These are phyloP conservation scores for Furcifer pardalis DNA, from an alignment of 2,797 vertebrate species.

Conservation along the genomic window DNA sequence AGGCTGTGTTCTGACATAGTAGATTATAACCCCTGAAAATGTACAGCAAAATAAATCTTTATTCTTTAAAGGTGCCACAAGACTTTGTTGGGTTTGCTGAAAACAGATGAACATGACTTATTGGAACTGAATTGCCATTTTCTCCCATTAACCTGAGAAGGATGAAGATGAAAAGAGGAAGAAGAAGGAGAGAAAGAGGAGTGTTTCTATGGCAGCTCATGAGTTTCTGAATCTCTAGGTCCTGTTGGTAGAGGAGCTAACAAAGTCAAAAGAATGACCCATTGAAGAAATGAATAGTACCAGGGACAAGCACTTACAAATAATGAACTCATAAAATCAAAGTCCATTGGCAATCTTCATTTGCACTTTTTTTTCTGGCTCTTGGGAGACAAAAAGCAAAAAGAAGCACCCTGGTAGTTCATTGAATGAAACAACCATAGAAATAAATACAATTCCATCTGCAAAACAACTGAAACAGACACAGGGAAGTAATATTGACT, in stretches of 20 bases:
- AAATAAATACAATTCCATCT: not conserved
- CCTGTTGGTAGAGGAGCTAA: not conserved
- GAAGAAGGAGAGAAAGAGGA: too few species aligned
- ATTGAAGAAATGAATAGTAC: not conserved
- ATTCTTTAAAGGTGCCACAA: not conserved
- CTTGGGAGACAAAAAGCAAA: not conserved
- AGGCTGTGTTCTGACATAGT: constrained; percentile 11
- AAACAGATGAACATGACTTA: not conserved
- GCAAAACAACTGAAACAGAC: not conserved
- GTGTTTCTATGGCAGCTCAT: not conserved
- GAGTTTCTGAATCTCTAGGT: not conserved
- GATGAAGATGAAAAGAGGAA: too few species aligned
- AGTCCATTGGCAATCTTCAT: not conserved
- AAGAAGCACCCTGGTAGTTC: constrained; percentile 7
- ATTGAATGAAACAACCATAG: not conserved
- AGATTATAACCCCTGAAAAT: not conserved
- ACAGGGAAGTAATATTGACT: not conserved
- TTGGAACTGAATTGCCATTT: too few species aligned
- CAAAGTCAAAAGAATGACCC: not conserved
- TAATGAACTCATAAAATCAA: not conserved
- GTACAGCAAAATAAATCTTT: not conserved
- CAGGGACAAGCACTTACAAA: not conserved
- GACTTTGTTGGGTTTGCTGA: not conserved
- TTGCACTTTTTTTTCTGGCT: not conserved
- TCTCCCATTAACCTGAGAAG: too few species aligned